A percentile compares a stretch with the other conserved stretches of the same genome.
Conservation (phyloP, 2,888 invertebrate genomes). For the Caenorhabditis macrosperma region DNA sequence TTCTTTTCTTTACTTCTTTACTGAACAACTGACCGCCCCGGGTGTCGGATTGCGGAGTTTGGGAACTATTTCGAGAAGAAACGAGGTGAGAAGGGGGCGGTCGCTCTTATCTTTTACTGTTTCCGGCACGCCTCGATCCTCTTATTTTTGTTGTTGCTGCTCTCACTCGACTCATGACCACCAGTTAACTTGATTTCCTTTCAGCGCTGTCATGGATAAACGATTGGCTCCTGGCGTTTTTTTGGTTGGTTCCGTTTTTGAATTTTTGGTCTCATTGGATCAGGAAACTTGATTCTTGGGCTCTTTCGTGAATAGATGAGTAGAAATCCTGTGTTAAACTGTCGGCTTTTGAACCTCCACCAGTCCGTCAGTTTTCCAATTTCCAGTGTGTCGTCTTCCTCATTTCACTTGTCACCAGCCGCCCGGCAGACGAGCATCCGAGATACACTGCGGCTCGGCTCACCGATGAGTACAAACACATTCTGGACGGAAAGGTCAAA, state of each 20-base stretch:
- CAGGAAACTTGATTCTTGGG: background rate
- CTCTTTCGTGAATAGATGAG: no score
- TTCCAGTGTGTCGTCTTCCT: conserved; percentile 12
- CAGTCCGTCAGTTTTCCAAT: no score
- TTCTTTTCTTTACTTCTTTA: conserved; percentile 10
- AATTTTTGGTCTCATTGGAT: background rate
- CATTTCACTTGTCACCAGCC: background rate
- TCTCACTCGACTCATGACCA: conserved; percentile 13
- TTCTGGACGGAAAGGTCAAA: conserved; percentile 42
- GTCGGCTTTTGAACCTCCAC: no score
- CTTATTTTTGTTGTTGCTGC: conserved; percentile 28
- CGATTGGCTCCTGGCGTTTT: background rate
- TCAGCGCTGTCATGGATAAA: background rate
- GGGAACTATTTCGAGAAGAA: conserved; percentile 19
- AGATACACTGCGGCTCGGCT: conserved; percentile 45
- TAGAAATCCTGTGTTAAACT: no score
- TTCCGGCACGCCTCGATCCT: conserved; percentile 19
- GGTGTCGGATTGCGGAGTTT: conserved; percentile 35
- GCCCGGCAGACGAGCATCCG: conserved; percentile 44
- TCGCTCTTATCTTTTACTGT: conserved; percentile 28
- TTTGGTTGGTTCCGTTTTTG: background rate
- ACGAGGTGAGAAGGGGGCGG: background rate
- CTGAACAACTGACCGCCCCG: conserved; percentile 49
- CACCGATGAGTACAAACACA: conserved; percentile 35
- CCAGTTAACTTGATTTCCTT: background rate